Percentiles rank a stretch among this genome's conserved stretches.
These are phyloP conservation scores for Anabacerthia variegaticeps DNA, from an alignment of 2,797 vertebrate species.

Conservation along the genomic window DNA sequence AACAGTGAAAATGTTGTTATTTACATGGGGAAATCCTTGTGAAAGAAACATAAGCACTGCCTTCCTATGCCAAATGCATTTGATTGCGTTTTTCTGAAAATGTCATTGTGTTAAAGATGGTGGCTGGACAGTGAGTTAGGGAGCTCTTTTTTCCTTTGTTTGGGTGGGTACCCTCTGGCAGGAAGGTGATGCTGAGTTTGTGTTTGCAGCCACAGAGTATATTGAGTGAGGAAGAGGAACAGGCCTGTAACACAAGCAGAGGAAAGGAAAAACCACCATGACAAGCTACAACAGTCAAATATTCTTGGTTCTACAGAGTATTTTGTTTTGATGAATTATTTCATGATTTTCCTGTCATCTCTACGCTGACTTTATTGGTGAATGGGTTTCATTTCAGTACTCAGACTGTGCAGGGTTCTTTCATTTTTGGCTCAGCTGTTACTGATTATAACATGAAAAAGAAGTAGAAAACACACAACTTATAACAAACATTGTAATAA, in stretches of 20 bases:
- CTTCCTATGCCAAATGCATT: not conserved
- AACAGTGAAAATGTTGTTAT: not conserved
- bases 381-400: not conserved
- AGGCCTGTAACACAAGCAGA: not conserved
- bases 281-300: not conserved
- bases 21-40: not conserved
- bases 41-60: not conserved
- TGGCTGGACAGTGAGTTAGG: not conserved
- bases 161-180: fast-evolving
- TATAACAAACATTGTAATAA: not conserved
- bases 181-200: not conserved
- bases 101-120: not conserved
- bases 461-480: not conserved
- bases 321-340: not conserved
- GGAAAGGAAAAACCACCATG: not conserved
- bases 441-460: not conserved
- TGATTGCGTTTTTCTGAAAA: not conserved
- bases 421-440: not conserved
- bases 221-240: not conserved
- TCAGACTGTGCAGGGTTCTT: not conserved
- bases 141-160: not conserved
- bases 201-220: not conserved
- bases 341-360: not conserved
- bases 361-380: not conserved
- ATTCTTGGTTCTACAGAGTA: not conserved